phyloP scores from a whole-genome alignment of 1,140 invertebrate genomes.

The Caerostris extrusa region DNA sequence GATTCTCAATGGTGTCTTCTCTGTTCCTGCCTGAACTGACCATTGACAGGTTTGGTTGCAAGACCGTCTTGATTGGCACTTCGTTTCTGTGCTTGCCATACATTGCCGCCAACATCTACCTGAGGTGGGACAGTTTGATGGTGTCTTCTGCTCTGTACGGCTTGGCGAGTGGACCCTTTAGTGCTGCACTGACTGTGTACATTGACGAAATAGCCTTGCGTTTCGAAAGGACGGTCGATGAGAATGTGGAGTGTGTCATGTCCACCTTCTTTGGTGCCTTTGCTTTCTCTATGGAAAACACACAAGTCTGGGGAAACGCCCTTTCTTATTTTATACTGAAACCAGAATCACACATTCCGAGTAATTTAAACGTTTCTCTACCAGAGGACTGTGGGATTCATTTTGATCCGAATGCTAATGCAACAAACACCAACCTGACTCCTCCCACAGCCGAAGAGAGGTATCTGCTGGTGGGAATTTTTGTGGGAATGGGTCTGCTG shows the following conservation, averaged over 20 bases:
- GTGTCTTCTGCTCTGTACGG: conserved; percentile 82
- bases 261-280: conserved; percentile 53
- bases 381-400: background rate
- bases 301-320: conserved; percentile 42
- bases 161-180: conserved; percentile 83
- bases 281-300: conserved; percentile 25
- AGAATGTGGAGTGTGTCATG: conserved; percentile 42
- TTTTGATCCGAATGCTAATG: background rate
- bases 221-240: conserved; percentile 5
- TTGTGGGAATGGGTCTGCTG: conserved; percentile 91
- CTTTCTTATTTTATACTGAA: conserved; percentile 15
- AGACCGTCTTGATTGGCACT: conserved; percentile 81
- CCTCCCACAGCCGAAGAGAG: conserved; percentile 86
- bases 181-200: conserved; percentile 83
- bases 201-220: conserved; percentile 82
- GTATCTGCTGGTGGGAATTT: conserved; percentile 93
- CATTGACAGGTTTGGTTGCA: conserved; percentile 80
- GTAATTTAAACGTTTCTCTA: background rate
- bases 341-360: background rate
- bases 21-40: conserved; percentile 76
- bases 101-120: conserved; percentile 82
- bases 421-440: conserved; percentile 14
- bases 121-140: conserved; percentile 79
- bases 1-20: conserved; percentile 78
- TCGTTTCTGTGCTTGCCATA: conserved; percentile 81